Evolutionary conservation across 2,888 invertebrate species (phyloP), one percentile per base, ranked within the genome.

Genomic region (Brachycybe producta): DNA sequence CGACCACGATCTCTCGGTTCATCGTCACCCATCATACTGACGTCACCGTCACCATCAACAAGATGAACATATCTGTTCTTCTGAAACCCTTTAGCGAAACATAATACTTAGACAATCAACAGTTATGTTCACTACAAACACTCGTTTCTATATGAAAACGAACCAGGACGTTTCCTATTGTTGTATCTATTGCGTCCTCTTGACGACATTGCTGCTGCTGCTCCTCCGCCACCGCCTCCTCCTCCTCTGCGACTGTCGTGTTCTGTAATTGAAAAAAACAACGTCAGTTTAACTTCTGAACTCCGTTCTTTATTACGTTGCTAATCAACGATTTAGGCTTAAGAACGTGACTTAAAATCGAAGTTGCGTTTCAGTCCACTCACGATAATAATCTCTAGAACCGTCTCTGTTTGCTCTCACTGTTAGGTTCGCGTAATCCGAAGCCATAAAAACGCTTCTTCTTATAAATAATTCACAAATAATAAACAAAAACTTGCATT

Each of bases 1-100:
- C 48, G 28, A 21, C 48, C 26, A 5, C 21, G 39, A 19, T 30
- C 48, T 13, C 40, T 21, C 1, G 15, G 19, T 26, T 17, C n/a
- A 27, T 40, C 48, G 7, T 19, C 48, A 11, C 28, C 11, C 26
- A 15, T 35, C 39, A 40, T 48, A 34, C 21, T 45, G 13, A 48
- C 21, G 32, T 39, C 48, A 11, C 39, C 48, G 19, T 48, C 48
- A 15, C 7, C 21, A 30, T 48, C 48, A 35, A 40, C 40, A 36
- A 8, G 21, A 2, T n/a, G 11, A 45, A 32, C 11, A 32, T n/a
- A n/a, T 32, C 11, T 32, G 32, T 32, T 32, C 32, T 11, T n/a
- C 11, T 32, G 32, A n/a, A 11, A 11, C 11, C n/a, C 32, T 11
- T 32, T 32, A 11, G 32, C 32, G 32, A 32, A 32, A 32, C n/a